A percentile compares a stretch with the other conserved stretches of the same genome.
Evolutionary conservation across 2,797 vertebrate genomes (phyloP).

Genomic region (Vireo griseus): DNA sequence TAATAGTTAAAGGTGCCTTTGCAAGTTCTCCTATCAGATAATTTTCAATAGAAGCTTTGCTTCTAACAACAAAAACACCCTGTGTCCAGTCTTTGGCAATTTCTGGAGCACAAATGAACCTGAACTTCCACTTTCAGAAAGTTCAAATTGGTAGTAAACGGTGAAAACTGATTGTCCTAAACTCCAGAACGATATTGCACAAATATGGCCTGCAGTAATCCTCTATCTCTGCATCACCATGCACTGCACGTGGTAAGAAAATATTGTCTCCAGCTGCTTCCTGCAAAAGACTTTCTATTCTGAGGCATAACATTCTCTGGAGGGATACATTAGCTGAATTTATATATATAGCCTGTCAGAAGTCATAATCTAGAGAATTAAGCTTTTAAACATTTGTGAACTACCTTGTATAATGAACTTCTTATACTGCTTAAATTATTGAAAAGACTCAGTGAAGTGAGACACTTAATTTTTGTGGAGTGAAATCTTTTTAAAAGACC

Average conservation of each 20-base stretch:
- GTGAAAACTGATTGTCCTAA: background rate
- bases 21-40: background rate
- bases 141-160: background rate
- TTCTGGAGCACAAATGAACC: background rate
- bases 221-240: background rate
- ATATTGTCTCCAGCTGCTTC: background rate
- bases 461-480: constrained; percentile 7
- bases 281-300: background rate
- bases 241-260: background rate
- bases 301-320: background rate
- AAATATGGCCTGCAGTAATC: background rate
- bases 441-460: background rate
- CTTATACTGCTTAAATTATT: background rate
- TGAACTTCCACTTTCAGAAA: background rate
- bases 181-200: background rate
- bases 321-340: background rate
- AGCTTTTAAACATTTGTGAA: constrained; percentile 18
- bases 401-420: background rate
- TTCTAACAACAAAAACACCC: background rate
- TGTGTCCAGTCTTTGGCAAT: background rate
- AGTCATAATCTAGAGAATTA: constrained; percentile 6
- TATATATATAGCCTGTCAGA: background rate
- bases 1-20: background rate
- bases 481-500: background rate
- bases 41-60: background rate